phyloP scores from a whole-genome alignment of 1,140 invertebrate species.

The Spodoptera frugiperda region DNA sequence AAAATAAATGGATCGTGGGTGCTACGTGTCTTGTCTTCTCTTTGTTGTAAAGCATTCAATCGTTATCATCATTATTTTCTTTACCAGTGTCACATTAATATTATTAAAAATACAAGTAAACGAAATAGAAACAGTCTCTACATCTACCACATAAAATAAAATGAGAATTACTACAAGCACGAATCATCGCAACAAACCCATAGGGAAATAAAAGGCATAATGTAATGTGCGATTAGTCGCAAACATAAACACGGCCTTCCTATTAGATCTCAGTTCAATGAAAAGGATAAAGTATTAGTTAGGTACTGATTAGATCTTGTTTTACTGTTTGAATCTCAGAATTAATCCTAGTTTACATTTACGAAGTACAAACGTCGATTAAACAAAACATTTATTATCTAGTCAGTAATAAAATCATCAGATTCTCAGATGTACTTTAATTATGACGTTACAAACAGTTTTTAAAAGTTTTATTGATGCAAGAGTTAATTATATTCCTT shows the following conservation, averaged over 20 bases:
- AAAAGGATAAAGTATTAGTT: conserved; percentile 41
- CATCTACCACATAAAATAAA: no score
- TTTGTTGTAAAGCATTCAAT: no score
- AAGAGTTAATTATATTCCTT: background rate
- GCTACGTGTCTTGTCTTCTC: no score
- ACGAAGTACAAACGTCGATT: background rate
- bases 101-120: no score
- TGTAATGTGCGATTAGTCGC: conserved; percentile 20
- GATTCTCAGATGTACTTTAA: background rate
- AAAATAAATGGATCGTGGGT: no score
- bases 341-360: background rate
- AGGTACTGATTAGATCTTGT: conserved; percentile 38
- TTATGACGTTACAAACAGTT: conserved; percentile 5
- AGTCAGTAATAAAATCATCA: background rate
- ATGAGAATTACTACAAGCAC: no score
- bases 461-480: background rate
- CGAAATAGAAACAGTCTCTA: no score
- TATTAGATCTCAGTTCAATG: conserved; percentile 40
- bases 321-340: conserved; percentile 22
- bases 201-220: background rate
- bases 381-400: conserved; percentile 13
- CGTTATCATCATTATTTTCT: no score
- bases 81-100: no score
- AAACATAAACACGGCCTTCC: background rate
- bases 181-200: background rate